Evolutionary conservation across 2,797 vertebrate species (phyloP), one percentile per base, ranked within the genome.

Genomic region (Sebastes paucispinis): DNA sequence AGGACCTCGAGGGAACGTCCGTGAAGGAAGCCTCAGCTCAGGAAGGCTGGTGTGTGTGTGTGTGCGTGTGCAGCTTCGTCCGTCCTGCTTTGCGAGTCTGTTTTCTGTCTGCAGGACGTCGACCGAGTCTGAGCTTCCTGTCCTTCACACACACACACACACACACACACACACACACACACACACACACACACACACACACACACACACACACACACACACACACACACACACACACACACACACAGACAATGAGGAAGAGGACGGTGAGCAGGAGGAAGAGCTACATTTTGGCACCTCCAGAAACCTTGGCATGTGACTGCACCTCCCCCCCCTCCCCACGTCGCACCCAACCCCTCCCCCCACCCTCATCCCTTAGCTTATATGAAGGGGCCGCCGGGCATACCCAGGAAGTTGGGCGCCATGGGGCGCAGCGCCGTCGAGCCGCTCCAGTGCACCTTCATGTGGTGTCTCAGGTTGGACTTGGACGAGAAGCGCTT

Each of bases 401-500:
- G 92, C 94, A 95, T 93, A 78, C 92, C 90, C 93, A 95, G 84
- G 82, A 94, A 95, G 90, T 83, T 91, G 85, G 90, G 90, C 72
- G 88, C 75, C 77, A 91, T 85, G 65, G 90, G 54, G 20, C 89
- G 88, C 73, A 93, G 90, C 82, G 92, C 91, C 65, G 92, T 36
- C 1, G 88, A 83, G 91, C 91, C 36, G 88, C 90, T 94, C 94
- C 94, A 96, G 93, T 96, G 96, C 74, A 96, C 95, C 91, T 96
- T 96, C 92, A 94, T 93, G 92, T 96, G 96, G 92, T 96, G 96
- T 71, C 95, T 80, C 75, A 96, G 93, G 93, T 96, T 96, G 91
- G 95, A 96, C 90, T 89, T 94, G 89, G 95, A 96, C 43, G 96
- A 96, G 91, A 96, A 96, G 79, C 87, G 88, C 72, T 95, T 96